These are phyloP conservation scores for Alauda arvensis DNA, from an alignment of 2,797 vertebrate species.

Conservation along the genomic window DNA sequence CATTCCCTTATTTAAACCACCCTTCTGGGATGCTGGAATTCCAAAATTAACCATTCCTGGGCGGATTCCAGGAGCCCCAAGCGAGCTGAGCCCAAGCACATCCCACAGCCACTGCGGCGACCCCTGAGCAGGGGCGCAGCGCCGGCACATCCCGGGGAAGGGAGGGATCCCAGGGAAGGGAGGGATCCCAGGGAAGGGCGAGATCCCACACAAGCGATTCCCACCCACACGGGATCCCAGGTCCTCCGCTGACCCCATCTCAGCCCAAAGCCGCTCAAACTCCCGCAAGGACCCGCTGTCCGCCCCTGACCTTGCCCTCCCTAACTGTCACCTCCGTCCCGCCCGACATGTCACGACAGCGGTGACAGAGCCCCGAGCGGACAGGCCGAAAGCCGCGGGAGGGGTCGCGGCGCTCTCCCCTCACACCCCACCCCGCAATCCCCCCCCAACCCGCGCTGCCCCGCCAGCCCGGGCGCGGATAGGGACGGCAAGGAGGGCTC, in stretches of 20 bases:
- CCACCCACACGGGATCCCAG: accelerated
- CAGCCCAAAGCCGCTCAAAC: background rate
- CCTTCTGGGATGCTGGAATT: accelerated
- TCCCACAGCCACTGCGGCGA: accelerated
- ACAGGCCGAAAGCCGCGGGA: accelerated
- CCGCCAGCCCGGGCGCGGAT: background rate
- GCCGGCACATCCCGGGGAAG: accelerated
- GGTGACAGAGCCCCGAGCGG: accelerated
- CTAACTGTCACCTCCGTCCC: background rate
- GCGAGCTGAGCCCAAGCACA: background rate
- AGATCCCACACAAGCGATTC: accelerated
- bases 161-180: background rate
- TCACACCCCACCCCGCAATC: background rate
- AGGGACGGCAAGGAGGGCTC: too few species aligned
- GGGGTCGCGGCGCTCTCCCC: background rate
- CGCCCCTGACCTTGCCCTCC: background rate
- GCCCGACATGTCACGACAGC: background rate
- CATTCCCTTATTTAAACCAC: too few species aligned
- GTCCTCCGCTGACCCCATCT: accelerated
- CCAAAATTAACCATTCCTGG: background rate
- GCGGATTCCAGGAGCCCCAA: background rate
- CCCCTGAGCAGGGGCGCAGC: accelerated
- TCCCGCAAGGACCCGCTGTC: background rate
- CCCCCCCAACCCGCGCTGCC: background rate
- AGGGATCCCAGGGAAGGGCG: too few species aligned